Percentiles rank a stretch among this genome's conserved stretches.
phyloP scores from a whole-genome alignment of 1,140 invertebrate genomes.

The Scaptomyza graminum region DNA sequence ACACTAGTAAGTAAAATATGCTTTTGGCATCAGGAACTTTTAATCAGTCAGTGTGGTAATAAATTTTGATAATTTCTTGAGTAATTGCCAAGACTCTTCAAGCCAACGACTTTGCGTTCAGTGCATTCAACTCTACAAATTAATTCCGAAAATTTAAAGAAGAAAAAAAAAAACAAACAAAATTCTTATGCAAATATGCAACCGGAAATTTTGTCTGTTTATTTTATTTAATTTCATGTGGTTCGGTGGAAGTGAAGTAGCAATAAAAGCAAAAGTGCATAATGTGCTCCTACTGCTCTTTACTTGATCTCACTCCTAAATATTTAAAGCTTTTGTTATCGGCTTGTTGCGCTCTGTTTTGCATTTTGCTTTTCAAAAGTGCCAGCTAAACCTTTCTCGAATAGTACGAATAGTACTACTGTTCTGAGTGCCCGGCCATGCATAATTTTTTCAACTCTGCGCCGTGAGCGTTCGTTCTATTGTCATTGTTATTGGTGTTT shows the following conservation, averaged over 20 bases:
- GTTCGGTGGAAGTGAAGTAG: slow-evolving; percentile 47
- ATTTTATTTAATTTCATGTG: slow-evolving; percentile 32
- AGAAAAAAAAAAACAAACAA: slow-evolving; percentile 37
- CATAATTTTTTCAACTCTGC: slow-evolving; percentile 69
- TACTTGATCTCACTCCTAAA: neutral
- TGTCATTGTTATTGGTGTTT: slow-evolving; percentile 40
- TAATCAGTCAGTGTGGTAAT: slow-evolving; percentile 27
- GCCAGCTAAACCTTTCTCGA: slow-evolving; percentile 5
- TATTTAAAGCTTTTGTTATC: slow-evolving; percentile 29
- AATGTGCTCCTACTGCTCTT: slow-evolving; percentile 32
- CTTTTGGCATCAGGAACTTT: slow-evolving; percentile 13
- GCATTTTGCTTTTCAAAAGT: slow-evolving; percentile 30
- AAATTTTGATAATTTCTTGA: slow-evolving; percentile 39
- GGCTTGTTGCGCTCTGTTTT: slow-evolving; percentile 70
- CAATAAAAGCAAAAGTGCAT: slow-evolving; percentile 71
- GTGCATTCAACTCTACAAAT: slow-evolving; percentile 64
- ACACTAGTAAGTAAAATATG: slow-evolving; percentile 20
- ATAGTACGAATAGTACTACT: neutral
- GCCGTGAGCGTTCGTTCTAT: slow-evolving; percentile 28
- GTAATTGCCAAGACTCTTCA: slow-evolving; percentile 26
- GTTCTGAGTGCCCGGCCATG: slow-evolving; percentile 64
- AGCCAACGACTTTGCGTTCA: slow-evolving; percentile 23
- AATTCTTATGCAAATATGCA: slow-evolving; percentile 50
- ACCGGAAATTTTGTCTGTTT: slow-evolving; percentile 63
- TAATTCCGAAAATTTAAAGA: slow-evolving; percentile 27